These are phyloP conservation scores for Amphiprion clarkii DNA, from an alignment of 2,797 vertebrate species.

Conservation along the genomic window DNA sequence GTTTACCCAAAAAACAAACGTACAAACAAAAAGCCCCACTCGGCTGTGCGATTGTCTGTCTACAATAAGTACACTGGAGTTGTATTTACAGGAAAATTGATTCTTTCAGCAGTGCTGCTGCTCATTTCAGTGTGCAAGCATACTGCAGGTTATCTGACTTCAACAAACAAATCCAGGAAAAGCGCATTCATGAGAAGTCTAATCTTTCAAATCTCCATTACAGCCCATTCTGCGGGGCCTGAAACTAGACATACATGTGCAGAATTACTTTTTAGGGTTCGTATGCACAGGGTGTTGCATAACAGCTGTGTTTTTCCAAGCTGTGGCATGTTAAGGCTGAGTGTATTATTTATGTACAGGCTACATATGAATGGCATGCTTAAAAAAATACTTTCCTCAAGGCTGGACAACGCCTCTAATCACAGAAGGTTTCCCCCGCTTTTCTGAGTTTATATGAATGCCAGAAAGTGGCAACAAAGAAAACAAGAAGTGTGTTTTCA, in stretches of 20 bases:
- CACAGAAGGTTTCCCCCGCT: slow-evolving; percentile 8
- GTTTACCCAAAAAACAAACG: slow-evolving; percentile 49
- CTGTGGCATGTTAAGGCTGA: slow-evolving; percentile 35
- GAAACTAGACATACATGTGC: slow-evolving; percentile 28
- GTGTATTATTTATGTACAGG: neutral
- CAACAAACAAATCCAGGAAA: slow-evolving; percentile 83
- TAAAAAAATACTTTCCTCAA: slow-evolving; percentile 36
- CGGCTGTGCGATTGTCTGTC: slow-evolving; percentile 40
- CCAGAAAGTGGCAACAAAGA: slow-evolving; percentile 51
- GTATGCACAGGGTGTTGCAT: slow-evolving; percentile 23
- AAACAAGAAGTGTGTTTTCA: slow-evolving; percentile 57
- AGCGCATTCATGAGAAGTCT: slow-evolving; percentile 72
- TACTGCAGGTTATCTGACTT: slow-evolving; percentile 76
- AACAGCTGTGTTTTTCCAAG: slow-evolving; percentile 44
- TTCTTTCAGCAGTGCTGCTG: slow-evolving; percentile 44
- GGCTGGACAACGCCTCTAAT: slow-evolving; percentile 14
- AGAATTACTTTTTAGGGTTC: slow-evolving; percentile 20
- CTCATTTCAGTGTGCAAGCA: slow-evolving; percentile 31
- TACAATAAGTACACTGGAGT: slow-evolving; percentile 15
- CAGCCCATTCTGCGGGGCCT: slow-evolving; percentile 60
- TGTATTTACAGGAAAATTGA: slow-evolving; percentile 45
- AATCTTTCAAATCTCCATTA: slow-evolving; percentile 79
- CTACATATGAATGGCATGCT: slow-evolving; percentile 6
- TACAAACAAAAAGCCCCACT: slow-evolving; percentile 33
- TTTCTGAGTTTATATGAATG: slow-evolving; percentile 35